These are phyloP conservation scores for Gymnopithys bicolor DNA, from an alignment of 2,797 vertebrate species.

Conservation along the genomic window DNA sequence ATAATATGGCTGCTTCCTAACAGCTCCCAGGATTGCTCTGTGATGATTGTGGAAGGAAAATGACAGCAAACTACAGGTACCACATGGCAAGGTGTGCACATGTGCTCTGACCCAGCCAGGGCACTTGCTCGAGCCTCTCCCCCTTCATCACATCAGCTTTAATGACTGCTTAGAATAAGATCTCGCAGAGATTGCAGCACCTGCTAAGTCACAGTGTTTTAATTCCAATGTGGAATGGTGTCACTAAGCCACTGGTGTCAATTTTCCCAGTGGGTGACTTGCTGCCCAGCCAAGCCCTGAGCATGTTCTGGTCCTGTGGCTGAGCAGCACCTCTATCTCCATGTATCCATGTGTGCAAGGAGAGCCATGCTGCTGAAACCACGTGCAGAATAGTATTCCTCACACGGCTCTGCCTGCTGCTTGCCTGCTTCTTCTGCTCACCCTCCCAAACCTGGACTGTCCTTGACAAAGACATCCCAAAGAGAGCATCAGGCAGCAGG, in stretches of 20 bases:
- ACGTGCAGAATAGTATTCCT: background rate
- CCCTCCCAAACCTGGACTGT: background rate
- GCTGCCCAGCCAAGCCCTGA: background rate
- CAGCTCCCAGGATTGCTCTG: background rate
- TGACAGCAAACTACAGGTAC: background rate
- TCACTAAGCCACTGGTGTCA: background rate
- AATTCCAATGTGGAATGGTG: accelerated
- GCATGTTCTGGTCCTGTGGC: background rate
- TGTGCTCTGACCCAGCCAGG: background rate
- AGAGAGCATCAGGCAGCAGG: background rate
- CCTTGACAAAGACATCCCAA: background rate
- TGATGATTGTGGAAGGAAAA: background rate
- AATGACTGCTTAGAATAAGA: background rate
- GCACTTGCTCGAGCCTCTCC: background rate
- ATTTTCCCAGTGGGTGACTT: background rate
- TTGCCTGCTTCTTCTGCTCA: background rate
- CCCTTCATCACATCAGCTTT: background rate
- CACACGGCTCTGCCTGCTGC: background rate
- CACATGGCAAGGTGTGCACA: background rate
- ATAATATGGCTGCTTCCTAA: background rate
- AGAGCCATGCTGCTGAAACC: accelerated
- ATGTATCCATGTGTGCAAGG: accelerated
- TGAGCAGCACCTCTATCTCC: background rate
- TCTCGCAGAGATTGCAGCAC: background rate
- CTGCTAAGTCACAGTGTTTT: background rate